Conservation (phyloP, 2,888 invertebrate genomes). For the Hanleya hanleyi region DNA sequence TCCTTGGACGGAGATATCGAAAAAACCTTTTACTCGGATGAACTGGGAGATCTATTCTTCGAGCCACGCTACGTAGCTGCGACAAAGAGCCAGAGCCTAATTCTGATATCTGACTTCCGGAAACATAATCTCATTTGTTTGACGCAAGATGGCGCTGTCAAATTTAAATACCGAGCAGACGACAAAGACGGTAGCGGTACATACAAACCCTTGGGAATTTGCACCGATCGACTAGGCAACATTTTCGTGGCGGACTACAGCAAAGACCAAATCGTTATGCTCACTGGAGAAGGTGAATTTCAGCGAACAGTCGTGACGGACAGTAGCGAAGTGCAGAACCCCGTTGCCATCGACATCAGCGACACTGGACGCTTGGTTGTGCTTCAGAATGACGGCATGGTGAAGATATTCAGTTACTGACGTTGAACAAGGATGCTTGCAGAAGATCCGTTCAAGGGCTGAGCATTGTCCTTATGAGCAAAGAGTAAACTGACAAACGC, state of each 20-base stretch:
- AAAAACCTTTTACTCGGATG: conserved; percentile 43
- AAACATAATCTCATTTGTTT: conserved; percentile 47
- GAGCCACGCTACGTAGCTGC: conserved; percentile 54
- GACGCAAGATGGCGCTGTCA: conserved; percentile 39
- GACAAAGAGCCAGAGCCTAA: conserved; percentile 46
- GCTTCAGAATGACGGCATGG: conserved; percentile 64
- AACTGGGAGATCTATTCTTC: conserved; percentile 41
- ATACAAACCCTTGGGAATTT: conserved; percentile 55
- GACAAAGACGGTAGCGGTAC: conserved; percentile 40
- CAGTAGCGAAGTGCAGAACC: conserved; percentile 53
- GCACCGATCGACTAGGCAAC: conserved; percentile 58
- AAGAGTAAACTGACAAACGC: no score
- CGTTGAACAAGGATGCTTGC: no score
- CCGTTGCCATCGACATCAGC: conserved; percentile 58
- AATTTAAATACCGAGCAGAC: conserved; percentile 48
- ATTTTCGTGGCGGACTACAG: conserved; percentile 58
- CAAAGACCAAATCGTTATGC: conserved; percentile 53
- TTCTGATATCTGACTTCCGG: conserved; percentile 55
- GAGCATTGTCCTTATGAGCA: no score
- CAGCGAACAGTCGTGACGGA: conserved; percentile 54
- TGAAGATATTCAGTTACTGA: conserved; percentile 59
- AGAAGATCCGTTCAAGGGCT: no score
- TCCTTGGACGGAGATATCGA: conserved; percentile 49
- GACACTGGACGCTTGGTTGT: conserved; percentile 53
- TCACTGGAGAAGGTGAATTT: conserved; percentile 55